Percentiles rank a stretch among this genome's conserved stretches.
These are phyloP conservation scores for Epinephelus malabaricus DNA, from an alignment of 2,797 vertebrate species.

Conservation along the genomic window DNA sequence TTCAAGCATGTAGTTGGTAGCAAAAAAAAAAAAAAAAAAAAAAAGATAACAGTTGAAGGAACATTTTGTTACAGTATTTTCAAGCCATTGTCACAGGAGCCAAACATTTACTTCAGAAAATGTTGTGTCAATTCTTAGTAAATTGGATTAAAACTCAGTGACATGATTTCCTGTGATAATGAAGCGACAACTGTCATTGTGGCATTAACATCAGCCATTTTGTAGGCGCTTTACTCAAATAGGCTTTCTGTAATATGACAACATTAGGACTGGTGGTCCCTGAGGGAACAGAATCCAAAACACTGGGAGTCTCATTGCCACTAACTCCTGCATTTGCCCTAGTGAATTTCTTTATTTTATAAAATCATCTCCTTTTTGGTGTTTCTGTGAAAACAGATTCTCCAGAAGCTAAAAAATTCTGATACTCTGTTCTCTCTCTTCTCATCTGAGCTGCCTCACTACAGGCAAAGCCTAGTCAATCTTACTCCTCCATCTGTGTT, in stretches of 20 bases:
- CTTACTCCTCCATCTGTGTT: conserved; percentile 13
- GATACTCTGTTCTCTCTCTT: background rate
- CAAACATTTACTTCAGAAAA: background rate
- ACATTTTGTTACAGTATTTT: background rate
- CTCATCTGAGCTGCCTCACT: conserved; percentile 5
- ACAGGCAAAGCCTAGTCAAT: background rate
- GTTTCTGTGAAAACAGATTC: background rate
- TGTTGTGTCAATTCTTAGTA: background rate
- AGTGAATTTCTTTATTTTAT: background rate
- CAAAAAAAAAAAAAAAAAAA: background rate
- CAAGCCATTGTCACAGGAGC: background rate
- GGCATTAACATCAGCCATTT: conserved; percentile 9
- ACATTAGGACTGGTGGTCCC: background rate
- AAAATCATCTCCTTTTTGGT: background rate
- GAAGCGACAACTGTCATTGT: background rate
- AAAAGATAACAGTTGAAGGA: background rate
- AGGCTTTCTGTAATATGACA: conserved; percentile 14
- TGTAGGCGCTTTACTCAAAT: conserved; percentile 4
- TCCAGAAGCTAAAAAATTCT: background rate
- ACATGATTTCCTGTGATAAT: background rate
- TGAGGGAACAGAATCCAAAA: background rate
- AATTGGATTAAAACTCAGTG: background rate
- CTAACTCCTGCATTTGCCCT: background rate
- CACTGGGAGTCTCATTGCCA: background rate
- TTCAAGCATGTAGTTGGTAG: too few species aligned